Conservation (phyloP, 2,888 invertebrate genomes). For the Eubasilissa splendida region DNA sequence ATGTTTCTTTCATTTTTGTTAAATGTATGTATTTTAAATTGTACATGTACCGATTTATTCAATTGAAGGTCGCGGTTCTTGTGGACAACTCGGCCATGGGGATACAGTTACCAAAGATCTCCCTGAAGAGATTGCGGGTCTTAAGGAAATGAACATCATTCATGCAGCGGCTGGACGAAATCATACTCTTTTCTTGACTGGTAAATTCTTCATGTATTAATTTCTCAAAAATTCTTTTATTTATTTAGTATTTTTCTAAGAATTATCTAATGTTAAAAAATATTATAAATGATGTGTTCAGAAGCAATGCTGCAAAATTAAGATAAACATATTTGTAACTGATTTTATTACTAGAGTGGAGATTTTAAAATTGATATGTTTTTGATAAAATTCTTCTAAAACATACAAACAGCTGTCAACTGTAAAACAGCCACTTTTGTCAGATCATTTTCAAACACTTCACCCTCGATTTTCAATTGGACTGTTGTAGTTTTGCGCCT, state of each 20-base stretch:
- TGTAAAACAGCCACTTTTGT: no score
- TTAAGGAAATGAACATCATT: conserved; percentile 86
- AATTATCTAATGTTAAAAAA: neutral
- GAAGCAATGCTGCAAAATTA: neutral
- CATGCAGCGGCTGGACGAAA: conserved; percentile 90
- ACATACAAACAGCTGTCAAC: no score
- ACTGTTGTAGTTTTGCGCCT: no score
- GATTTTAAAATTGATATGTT: no score
- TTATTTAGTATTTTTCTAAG: neutral
- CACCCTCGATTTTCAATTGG: no score
- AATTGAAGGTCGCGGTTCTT: conserved; percentile 79
- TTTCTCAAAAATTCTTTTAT: neutral
- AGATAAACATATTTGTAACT: no score
- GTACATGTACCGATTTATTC: neutral
- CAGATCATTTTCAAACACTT: no score
- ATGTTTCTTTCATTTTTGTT: no score
- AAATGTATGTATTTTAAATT: neutral
- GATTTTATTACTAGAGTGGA: no score
- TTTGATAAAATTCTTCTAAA: no score
- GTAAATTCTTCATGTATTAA: conserved; percentile 63
- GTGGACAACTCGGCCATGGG: conserved; percentile 89
- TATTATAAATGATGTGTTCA: neutral
- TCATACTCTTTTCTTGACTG: conserved; percentile 90
- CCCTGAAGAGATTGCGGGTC: conserved; percentile 83
- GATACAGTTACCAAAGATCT: conserved; percentile 81